Conservation (phyloP, 2,888 invertebrate species). For the Helleia helle region DNA sequence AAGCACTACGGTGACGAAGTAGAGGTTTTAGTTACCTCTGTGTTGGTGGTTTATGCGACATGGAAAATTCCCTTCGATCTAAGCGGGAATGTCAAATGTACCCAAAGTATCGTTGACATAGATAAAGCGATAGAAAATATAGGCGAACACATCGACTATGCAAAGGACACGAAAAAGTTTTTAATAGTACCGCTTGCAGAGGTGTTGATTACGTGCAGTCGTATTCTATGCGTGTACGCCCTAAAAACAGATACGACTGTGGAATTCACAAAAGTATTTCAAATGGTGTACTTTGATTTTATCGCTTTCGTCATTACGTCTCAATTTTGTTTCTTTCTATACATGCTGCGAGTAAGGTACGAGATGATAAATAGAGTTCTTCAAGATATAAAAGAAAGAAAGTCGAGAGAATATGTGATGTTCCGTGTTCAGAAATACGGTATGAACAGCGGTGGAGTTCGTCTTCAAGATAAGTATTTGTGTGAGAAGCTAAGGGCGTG, state of each 20-base stretch:
- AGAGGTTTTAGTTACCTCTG: constrained; percentile 31
- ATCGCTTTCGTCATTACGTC: constrained; percentile 32
- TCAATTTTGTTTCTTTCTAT: constrained; percentile 34
- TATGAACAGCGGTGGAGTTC: constrained; percentile 25
- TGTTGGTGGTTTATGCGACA: constrained; percentile 33
- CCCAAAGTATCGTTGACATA: constrained; percentile 32
- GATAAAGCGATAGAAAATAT: constrained; percentile 33
- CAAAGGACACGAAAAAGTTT: constrained; percentile 25
- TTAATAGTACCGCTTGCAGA: constrained; percentile 27
- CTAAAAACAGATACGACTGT: constrained; percentile 26
- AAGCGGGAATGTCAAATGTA: constrained; percentile 25
- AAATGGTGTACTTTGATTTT: constrained; percentile 35
- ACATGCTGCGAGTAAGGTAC: constrained; percentile 33
- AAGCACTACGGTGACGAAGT: constrained; percentile 45
- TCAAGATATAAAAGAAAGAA: constrained; percentile 28
- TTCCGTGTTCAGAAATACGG: constrained; percentile 25
- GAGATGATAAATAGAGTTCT: constrained; percentile 37
- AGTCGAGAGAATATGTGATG: constrained; percentile 32
- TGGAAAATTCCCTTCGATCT: constrained; percentile 38
- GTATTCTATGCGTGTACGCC: constrained; percentile 32
- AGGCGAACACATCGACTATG: constrained; percentile 34
- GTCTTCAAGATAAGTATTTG: constrained; percentile 33
- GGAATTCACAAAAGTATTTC: constrained; percentile 38
- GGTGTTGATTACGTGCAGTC: constrained; percentile 25
- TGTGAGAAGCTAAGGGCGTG: constrained; percentile 40